phyloP scores from a whole-genome alignment of 2,888 invertebrate genomes.

The Orchesella flavescens region DNA sequence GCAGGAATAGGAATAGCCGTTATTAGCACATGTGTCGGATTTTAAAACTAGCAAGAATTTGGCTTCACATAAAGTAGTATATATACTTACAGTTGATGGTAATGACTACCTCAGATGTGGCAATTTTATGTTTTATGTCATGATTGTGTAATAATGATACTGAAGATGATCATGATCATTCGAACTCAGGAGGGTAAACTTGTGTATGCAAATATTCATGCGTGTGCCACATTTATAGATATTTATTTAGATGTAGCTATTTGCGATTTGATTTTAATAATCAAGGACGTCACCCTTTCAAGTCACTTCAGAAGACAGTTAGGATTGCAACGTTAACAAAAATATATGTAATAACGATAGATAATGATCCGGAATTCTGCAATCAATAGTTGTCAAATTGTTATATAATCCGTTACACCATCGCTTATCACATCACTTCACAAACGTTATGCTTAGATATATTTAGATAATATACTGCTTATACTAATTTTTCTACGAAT shows the following conservation, averaged over 20 bases:
- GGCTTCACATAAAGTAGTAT: neutral
- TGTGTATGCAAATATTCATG: neutral
- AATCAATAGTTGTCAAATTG: too few relatives aligned
- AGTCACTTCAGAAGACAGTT: too few relatives aligned
- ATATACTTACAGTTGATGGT: slow-evolving; percentile 4
- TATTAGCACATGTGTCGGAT: slow-evolving; percentile 6
- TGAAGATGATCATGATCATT: neutral
- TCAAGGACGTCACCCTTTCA: neutral
- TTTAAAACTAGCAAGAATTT: neutral
- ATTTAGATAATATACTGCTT: too few relatives aligned
- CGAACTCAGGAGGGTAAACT: neutral
- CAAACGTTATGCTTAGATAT: too few relatives aligned
- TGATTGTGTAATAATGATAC: neutral
- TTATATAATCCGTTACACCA: too few relatives aligned
- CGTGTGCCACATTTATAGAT: too few relatives aligned
- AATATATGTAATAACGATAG: too few relatives aligned
- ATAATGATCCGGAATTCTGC: too few relatives aligned
- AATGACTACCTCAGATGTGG: neutral
- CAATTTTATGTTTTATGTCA: slow-evolving; percentile 1
- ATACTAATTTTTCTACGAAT: too few relatives aligned
- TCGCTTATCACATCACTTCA: too few relatives aligned
- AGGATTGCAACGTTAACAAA: too few relatives aligned
- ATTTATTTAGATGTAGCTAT: neutral
- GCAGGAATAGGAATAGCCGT: neutral
- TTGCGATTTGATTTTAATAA: neutral